A percentile compares a stretch with the other conserved stretches of the same genome.
Evolutionary conservation across 1,140 invertebrate genomes (phyloP).

Genomic region (Drosophila sproati): DNA sequence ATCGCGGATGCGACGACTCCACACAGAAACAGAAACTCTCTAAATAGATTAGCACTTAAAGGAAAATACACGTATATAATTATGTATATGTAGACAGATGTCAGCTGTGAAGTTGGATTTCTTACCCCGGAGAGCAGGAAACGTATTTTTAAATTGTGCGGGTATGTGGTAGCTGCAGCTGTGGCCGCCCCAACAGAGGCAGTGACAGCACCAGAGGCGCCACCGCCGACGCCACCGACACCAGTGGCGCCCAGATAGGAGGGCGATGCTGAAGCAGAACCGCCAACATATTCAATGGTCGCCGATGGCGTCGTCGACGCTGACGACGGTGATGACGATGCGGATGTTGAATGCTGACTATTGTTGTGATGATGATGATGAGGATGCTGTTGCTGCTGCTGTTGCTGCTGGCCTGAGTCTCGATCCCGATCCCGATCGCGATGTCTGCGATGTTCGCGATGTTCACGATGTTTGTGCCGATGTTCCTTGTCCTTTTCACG

Average conservation of each 20-base stretch:
- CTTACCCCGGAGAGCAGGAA: conserved; percentile 84
- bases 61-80: not conserved
- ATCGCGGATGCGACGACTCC: conserved; percentile 4
- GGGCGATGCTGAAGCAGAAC: conserved; percentile 76
- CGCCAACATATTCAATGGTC: conserved; percentile 75
- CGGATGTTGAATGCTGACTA: conserved; percentile 76
- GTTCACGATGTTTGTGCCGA: conserved; percentile 70
- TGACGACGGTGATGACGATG: conserved; percentile 79
- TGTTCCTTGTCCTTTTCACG: conserved; percentile 80
- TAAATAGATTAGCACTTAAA: conserved; percentile 37
- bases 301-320: conserved; percentile 78
- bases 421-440: conserved; percentile 61
- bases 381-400: conserved; percentile 28
- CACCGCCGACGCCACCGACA: conserved; percentile 21
- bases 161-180: conserved; percentile 76
- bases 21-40: not conserved
- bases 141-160: conserved; percentile 84
- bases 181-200: conserved; percentile 32
- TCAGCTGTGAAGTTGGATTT: conserved; percentile 3
- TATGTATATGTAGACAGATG: not conserved
- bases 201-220: conserved; percentile 22
- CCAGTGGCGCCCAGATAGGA: conserved; percentile 62
- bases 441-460: conserved; percentile 65
- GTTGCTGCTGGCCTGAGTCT: conserved; percentile 46
- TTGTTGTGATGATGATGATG: conserved; percentile 62